These are phyloP conservation scores for Liodrosophila aerea DNA, from an alignment of 2,888 invertebrate genomes.

Conservation along the genomic window DNA sequence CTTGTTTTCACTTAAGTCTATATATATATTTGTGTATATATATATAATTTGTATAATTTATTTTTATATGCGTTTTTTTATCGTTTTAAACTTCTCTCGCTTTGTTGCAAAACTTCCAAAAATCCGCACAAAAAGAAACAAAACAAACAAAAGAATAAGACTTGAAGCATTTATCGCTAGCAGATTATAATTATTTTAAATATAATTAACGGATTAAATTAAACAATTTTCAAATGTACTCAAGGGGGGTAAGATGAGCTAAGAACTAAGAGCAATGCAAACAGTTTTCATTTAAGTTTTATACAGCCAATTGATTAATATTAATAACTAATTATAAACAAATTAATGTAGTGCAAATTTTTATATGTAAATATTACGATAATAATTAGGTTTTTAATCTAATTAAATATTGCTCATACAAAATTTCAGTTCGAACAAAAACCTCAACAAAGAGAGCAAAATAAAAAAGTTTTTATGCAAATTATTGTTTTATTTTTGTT, in stretches of 20 bases:
- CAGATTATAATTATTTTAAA: slow-evolving; percentile 26
- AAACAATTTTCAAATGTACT: neutral
- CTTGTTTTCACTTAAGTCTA: slow-evolving; percentile 17
- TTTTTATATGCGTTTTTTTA: slow-evolving; percentile 7
- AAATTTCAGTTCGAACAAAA: slow-evolving; percentile 22
- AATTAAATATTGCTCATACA: slow-evolving; percentile 18
- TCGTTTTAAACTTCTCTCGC: neutral
- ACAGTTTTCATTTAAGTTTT: slow-evolving; percentile 18
- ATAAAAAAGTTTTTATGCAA: slow-evolving; percentile 29
- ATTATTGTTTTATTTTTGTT: slow-evolving; percentile 10
- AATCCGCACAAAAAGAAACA: slow-evolving; percentile 16
- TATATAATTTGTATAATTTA: slow-evolving; percentile 12
- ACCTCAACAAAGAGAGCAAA: slow-evolving; percentile 14
- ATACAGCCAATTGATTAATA: slow-evolving; percentile 4
- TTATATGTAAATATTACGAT: slow-evolving; percentile 41
- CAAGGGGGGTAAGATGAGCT: too few species aligned
- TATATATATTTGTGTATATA: slow-evolving; percentile 21
- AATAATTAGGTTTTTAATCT: slow-evolving; percentile 24
- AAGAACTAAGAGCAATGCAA: slow-evolving; percentile 35
- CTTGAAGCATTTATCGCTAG: slow-evolving; percentile 72
- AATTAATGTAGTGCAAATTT: slow-evolving; percentile 49
- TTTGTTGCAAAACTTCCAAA: slow-evolving; percentile 34
- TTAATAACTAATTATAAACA: slow-evolving; percentile 18
- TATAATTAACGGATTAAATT: slow-evolving; percentile 12
- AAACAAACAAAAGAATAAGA: slow-evolving; percentile 59